These are phyloP conservation scores for Buphagus erythrorhynchus DNA, from an alignment of 2,797 vertebrate species.

Conservation along the genomic window DNA sequence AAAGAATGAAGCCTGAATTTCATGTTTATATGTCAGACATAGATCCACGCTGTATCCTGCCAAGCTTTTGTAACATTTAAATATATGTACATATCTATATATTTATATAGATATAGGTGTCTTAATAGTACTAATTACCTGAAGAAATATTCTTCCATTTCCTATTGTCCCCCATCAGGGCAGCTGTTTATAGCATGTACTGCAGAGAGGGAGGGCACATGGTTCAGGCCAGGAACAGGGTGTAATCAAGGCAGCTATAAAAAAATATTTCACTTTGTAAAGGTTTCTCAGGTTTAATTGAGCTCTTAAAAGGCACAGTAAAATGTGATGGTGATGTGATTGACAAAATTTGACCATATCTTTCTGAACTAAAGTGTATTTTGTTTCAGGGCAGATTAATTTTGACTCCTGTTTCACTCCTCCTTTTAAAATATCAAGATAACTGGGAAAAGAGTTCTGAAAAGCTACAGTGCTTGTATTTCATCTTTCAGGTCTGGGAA, in stretches of 20 bases:
- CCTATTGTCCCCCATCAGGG: not conserved
- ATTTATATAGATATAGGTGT: too few relatives aligned
- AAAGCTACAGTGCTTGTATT: not conserved
- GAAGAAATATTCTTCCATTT: not conserved
- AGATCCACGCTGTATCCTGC: not conserved
- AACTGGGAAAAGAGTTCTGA: not conserved
- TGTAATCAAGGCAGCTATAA: not conserved
- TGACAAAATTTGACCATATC: not conserved
- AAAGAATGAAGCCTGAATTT: not conserved
- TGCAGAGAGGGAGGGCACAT: accelerated
- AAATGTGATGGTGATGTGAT: not conserved
- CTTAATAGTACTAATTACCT: constrained; percentile 4
- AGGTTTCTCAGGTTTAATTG: not conserved
- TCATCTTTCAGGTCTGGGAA: not conserved
- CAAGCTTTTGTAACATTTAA: not conserved
- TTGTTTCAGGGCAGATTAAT: not conserved
- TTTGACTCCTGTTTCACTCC: not conserved
- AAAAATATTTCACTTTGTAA: not conserved
- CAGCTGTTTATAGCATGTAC: not conserved
- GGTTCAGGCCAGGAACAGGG: not conserved
- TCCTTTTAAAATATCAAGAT: not conserved
- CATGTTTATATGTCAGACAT: not conserved
- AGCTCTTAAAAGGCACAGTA: not conserved
- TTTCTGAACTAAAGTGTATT: not conserved
- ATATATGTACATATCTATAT: not conserved